Evolutionary conservation across 2,113 vertebrate species (phyloP), one percentile per base, ranked within the genome.

Genomic region (Tapirus terrestris): DNA sequence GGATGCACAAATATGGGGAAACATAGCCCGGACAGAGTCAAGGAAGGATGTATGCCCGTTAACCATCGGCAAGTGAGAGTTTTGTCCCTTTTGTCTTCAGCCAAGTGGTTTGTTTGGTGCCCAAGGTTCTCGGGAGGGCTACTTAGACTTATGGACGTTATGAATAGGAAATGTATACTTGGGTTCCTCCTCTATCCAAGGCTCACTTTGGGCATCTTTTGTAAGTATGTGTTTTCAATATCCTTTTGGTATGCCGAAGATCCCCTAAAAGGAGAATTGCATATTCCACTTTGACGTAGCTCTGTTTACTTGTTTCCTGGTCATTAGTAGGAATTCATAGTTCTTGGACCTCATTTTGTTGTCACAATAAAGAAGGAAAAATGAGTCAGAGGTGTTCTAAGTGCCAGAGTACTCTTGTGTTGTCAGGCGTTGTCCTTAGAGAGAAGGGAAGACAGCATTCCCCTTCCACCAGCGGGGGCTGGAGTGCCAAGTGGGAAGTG

Each of bases 231-330:
- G 36, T 51, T 75, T 72, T 76, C 45, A 27, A 89, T 91, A 90
- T 76, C 61, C 36, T 39, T 75, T 43, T 43, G 9, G 0, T 2
- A 3, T 6, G 0, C 67, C 0, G 39, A 0, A 13, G 27, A 6
- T 18, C 8, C 48, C 82, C 23, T 23, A 16, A 81, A 0, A 72
- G 48, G 27, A 88, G 1, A 5, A 48, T 58, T 93, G 8, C 5
- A 5, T 85, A 53, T 29, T 70, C 27, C 8, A 6, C 86, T 96
- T 53, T 25, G 36, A 51, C 33, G 4, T 25, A 68, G 13, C 68
- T 93, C 17, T 9, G 23, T 70, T 93, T 61, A 56, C 53, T 89
- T 43, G 8, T 36, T 96, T 95, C 65, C 43, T 73, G 39, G 33
- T 63, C 31, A 10, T 80, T 53, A 12, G 67, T 61, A 36, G 58